phyloP scores from a whole-genome alignment of 2,113 vertebrate species.

The Porphyrio hochstetteri region DNA sequence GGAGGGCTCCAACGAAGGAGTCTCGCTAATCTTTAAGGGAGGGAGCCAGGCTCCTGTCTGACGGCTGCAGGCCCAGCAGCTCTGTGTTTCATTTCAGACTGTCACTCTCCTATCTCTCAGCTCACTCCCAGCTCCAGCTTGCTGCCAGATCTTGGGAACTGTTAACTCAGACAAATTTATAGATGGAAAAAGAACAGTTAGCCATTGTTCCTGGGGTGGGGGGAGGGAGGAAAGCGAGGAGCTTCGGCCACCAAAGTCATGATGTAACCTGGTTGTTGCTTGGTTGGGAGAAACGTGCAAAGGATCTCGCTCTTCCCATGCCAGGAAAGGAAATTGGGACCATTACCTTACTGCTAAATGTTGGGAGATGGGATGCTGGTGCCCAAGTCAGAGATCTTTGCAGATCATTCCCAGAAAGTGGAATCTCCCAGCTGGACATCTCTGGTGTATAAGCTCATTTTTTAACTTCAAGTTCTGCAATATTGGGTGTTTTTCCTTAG shows the following conservation, averaged over 20 bases:
- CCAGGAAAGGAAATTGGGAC: neutral
- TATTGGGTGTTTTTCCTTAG: constrained; percentile 13
- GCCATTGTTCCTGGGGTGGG: constrained; percentile 55
- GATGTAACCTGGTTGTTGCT: constrained; percentile 45
- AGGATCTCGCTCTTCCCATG: neutral
- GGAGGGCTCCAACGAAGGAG: constrained; percentile 79
- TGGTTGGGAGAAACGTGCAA: neutral
- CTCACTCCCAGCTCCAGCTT: constrained; percentile 68
- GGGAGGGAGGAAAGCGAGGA: neutral
- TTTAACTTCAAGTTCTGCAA: neutral
- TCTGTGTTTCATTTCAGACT: constrained; percentile 89
- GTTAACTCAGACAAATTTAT: constrained; percentile 72
- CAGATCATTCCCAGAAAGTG: neutral
- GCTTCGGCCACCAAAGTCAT: constrained; percentile 33
- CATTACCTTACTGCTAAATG: neutral
- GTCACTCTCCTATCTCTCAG: constrained; percentile 84
- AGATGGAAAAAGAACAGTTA: constrained; percentile 64
- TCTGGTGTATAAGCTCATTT: constrained; percentile 23
- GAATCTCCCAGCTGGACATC: constrained; percentile 11
- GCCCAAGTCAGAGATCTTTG: neutral
- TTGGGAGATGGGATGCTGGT: neutral
- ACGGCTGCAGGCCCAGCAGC: constrained; percentile 85
- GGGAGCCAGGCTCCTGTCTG: constrained; percentile 87
- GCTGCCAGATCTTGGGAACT: constrained; percentile 70
- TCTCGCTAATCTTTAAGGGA: constrained; percentile 84